Base-by-base conservation (phyloP, 2,113 vertebrate genomes). In the Perca schrenkii region DNA sequence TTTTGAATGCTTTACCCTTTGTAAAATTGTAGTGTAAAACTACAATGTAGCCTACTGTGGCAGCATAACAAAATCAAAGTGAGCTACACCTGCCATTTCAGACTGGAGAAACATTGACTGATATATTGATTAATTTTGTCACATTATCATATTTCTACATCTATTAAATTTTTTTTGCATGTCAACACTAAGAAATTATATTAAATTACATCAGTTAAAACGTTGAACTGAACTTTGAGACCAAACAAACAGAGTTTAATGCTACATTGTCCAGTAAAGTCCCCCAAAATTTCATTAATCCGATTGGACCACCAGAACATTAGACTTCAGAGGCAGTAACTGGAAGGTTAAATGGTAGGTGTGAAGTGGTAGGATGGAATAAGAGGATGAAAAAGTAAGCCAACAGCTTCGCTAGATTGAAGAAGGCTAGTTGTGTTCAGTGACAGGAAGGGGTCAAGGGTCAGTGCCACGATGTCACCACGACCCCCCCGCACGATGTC, bases 361-460 rank as follows among this genome's bases (percentile, higher is more conserved):
- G 64, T 28, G 28, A 28, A 15, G 17, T 40, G 74, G 78, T 28
- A 82, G 84, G 72, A 66, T 67, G 77, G 64, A 78, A 28, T 49
- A 54, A 46, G 40, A 53, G 56, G 62, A 36, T 67, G 77, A 50
- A 58, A 17, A 74, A 50, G 22, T 5, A 1, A 78, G 60, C 52
- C 19, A 76, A 31, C 43, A 73, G 70, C 62, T 52, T 25, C 36
- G 56, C 60, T 31, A n/a, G 70, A 78, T 52, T 17, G 66, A 80
- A 17, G 65, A 58, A 66, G 68, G 49, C 40, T 56, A 79, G 66
- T 88, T 62, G 73, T 77, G 80, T 66, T 92, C 64, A 80, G 73
- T 87, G 88, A 89, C 91, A 89, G 85, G 70, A 76, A 2, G 17
- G 64, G 90, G 84, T 80, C 76, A 90, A 53, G 21, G 92, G 82